Conservation (phyloP, 2,797 vertebrate genomes). For the Clamator glandarius region DNA sequence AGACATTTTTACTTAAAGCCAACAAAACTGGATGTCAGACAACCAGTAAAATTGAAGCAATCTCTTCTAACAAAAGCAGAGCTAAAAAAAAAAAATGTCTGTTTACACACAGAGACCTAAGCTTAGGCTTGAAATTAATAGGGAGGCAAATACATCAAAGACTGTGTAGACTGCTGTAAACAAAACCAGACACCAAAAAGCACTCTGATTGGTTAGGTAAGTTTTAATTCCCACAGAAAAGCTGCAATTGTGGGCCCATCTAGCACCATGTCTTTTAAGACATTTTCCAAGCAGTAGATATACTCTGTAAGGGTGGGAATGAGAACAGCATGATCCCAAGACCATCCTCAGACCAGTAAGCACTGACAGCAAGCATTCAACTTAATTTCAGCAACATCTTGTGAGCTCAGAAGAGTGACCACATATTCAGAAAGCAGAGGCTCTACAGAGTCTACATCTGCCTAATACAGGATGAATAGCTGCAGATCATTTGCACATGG, state of each 20-base stretch:
- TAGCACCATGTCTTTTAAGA: background rate
- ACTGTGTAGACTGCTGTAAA: background rate
- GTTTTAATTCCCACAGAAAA: background rate
- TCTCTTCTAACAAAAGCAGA: background rate
- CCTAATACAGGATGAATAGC: background rate
- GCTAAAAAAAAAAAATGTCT: background rate
- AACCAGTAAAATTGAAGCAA: background rate
- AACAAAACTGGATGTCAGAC: background rate
- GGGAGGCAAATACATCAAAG: background rate
- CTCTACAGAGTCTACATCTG: background rate
- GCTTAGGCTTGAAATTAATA: background rate
- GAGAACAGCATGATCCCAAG: background rate
- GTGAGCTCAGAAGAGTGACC: background rate
- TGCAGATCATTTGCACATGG: rapidly evolving
- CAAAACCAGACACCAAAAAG: background rate
- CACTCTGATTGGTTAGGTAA: background rate
- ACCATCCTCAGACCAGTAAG: background rate
- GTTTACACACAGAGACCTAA: background rate
- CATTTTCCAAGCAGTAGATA: background rate
- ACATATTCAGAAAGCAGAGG: background rate
- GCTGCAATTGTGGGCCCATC: background rate
- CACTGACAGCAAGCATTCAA: background rate
- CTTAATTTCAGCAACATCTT: background rate
- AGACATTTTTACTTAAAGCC: background rate
- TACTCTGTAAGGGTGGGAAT: background rate